Percentiles rank a stretch among this genome's conserved stretches.
These are phyloP conservation scores for Pseudopleuronectes americanus DNA, from an alignment of 2,797 vertebrate genomes.

Conservation along the genomic window DNA sequence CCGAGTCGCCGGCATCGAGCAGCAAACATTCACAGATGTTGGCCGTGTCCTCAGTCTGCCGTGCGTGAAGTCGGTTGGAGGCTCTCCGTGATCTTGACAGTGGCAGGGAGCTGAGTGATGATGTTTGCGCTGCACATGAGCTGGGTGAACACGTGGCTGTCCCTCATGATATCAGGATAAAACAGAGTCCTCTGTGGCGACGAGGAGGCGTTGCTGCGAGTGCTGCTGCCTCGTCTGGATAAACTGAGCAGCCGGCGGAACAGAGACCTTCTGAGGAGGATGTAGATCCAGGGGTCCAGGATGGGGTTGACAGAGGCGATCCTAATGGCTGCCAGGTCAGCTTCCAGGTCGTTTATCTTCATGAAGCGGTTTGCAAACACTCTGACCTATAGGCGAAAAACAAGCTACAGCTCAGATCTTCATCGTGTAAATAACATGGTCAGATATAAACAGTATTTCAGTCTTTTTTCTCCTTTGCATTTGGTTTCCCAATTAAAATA, in stretches of 20 bases:
- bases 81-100: conserved; percentile 38
- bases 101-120: conserved; percentile 56
- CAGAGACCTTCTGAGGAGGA: conserved; percentile 92
- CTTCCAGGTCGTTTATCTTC: conserved; percentile 74
- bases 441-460: background rate
- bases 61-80: conserved; percentile 32
- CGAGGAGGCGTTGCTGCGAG: background rate
- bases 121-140: conserved; percentile 64
- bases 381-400: conserved; percentile 82
- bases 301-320: conserved; percentile 95
- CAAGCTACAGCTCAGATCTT: background rate
- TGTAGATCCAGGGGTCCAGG: conserved; percentile 97
- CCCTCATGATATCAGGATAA: conserved; percentile 37
- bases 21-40: background rate
- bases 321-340: conserved; percentile 92
- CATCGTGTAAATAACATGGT: background rate
- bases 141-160: conserved; percentile 57
- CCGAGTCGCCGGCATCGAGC: background rate
- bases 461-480: too few species aligned
- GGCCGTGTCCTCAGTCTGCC: background rate
- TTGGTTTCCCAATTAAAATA: too few species aligned
- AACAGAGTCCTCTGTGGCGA: conserved; percentile 15
- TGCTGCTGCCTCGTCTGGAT: conserved; percentile 40
- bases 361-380: conserved; percentile 90
- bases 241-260: conserved; percentile 75